Evolutionary conservation across 2,797 vertebrate species (phyloP), one percentile per base, ranked within the genome.

Genomic region (Prionace glauca): DNA sequence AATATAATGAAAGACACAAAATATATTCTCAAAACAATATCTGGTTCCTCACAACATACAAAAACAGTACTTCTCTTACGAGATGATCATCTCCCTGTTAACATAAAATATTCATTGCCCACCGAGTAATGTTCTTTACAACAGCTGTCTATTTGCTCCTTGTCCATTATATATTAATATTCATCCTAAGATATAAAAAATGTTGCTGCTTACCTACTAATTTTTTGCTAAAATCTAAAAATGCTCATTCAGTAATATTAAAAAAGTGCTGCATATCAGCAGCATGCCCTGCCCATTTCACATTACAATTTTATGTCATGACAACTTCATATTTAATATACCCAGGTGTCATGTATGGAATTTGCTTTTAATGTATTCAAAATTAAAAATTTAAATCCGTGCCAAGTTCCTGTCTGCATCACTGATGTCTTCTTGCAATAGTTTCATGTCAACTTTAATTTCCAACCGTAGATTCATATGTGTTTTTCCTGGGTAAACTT

Each of bases 61-160:
- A 94, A 12, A 71, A 36, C 10, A 41, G 22, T 94, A 41, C 22
- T 41, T 45, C 71, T 94, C n/a, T 36, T 41, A 41, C 71, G 14
- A 94, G 18, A 45, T 94, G 92, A 45, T 94, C 71, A 93, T 50
- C 22, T 94, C 36, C 36, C 36, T 71, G 92, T 69, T 77, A 72
- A 60, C 29, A 95, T 77, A 56, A 95, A 77, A n/a, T 77, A 95
- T 74, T 94, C 16, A 95, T 77, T 95, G 32, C 45, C 41, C 26
- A 10, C 71, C 0, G 26, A 95, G n/a, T 71, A 94, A 20, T 77
- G 93, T 95, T 95, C 41, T 95, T 77, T 1, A 14, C 45, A 74
- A 77, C 93, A 95, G 41, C 71, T 77, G 93, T 77, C 93, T 77
- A 72, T 26, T 50, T 95, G 50, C 71, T 95, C 45, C 93, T 50